phyloP scores from a whole-genome alignment of 1,140 invertebrate genomes.

The Trichonephila inaurata region DNA sequence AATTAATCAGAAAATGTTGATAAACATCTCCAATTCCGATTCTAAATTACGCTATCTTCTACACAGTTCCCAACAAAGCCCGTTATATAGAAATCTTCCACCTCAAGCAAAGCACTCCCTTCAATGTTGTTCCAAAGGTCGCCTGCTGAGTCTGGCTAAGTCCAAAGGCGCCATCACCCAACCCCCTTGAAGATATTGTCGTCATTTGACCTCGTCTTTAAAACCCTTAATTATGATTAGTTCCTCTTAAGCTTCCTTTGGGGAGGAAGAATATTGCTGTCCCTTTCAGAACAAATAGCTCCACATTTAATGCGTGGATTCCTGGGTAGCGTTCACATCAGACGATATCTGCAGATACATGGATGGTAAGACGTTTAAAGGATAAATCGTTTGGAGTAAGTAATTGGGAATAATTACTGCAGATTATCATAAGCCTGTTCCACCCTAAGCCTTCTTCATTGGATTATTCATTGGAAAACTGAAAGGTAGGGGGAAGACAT shows the following conservation, averaged over 20 bases:
- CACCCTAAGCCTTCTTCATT: neutral
- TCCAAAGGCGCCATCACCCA: neutral
- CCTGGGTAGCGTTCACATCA: neutral
- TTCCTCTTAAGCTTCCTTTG: neutral
- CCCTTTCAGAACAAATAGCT: constrained; percentile 30
- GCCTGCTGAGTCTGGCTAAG: neutral
- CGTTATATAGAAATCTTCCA: neutral
- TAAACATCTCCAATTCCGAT: no score
- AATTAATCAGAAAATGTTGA: no score
- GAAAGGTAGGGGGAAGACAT: neutral
- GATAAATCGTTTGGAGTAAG: constrained; percentile 47
- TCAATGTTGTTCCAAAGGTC: neutral
- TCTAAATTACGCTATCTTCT: neutral
- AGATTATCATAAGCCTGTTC: constrained; percentile 22
- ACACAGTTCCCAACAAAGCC: neutral
- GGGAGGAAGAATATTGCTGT: constrained; percentile 15
- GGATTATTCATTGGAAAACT: constrained; percentile 6
- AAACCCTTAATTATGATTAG: constrained; percentile 71
- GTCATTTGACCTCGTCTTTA: constrained; percentile 45
- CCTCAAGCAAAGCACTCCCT: neutral
- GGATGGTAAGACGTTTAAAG: constrained; percentile 52
- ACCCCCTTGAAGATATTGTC: neutral
- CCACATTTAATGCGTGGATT: constrained; percentile 12
- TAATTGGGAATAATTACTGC: constrained; percentile 57
- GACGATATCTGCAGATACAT: constrained; percentile 18